These are phyloP conservation scores for Polyommatus icarus DNA, from an alignment of 2,888 invertebrate genomes.

Conservation along the genomic window DNA sequence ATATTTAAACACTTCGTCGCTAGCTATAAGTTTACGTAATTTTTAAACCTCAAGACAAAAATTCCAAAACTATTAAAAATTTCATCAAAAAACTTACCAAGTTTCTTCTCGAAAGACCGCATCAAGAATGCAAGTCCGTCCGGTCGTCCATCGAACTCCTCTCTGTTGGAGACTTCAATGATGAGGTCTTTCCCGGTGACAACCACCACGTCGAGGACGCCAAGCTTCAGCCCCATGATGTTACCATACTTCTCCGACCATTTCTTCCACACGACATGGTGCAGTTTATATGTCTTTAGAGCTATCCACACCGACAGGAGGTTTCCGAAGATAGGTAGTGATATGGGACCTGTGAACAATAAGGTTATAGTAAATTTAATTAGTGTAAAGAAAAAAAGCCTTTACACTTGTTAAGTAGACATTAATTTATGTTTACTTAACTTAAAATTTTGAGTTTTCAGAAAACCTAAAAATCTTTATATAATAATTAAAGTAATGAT, in stretches of 20 bases:
- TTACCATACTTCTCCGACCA: slow-evolving; percentile 82
- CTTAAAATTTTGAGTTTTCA: no score
- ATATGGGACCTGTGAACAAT: slow-evolving; percentile 56
- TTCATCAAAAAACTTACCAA: slow-evolving; percentile 71
- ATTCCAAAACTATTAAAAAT: no score
- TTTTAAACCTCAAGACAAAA: no score
- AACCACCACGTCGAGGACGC: slow-evolving; percentile 81
- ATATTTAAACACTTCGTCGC: no score
- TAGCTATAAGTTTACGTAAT: no score
- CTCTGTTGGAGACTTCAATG: slow-evolving; percentile 81
- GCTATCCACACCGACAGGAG: slow-evolving; percentile 58
- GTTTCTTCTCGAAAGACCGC: slow-evolving; percentile 84
- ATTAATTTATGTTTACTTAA: no score
- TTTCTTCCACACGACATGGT: slow-evolving; percentile 82
- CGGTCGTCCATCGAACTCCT: slow-evolving; percentile 86
- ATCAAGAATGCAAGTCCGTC: slow-evolving; percentile 85
- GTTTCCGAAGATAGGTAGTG: slow-evolving; percentile 65
- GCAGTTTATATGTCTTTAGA: slow-evolving; percentile 55
- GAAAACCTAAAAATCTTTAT: no score
- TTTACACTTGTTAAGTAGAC: no score
- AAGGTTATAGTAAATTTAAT: neutral
- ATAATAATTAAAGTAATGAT: no score
- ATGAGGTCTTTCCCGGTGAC: slow-evolving; percentile 83
- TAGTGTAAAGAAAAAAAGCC: no score
- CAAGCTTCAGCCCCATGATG: slow-evolving; percentile 83